Evolutionary conservation across 2,113 vertebrate species (phyloP).

Genomic region (Podarcis cretensis): DNA sequence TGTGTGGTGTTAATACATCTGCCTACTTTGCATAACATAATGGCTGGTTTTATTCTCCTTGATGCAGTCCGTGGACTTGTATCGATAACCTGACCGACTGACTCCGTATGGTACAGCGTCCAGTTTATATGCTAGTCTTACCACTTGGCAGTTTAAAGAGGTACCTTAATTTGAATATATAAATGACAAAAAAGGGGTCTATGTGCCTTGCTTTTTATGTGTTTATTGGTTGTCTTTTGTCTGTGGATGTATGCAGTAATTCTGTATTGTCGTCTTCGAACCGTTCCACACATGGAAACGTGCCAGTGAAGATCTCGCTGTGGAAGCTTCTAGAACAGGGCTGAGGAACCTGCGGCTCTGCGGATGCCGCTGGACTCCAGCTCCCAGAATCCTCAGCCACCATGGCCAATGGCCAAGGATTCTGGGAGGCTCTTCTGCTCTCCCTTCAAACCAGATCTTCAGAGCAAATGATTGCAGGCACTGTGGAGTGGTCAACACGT

Average conservation of each 20-base stretch:
- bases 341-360: not conserved
- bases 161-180: constrained; percentile 30
- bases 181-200: constrained; percentile 2
- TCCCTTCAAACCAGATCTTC: not conserved
- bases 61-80: constrained; percentile 78
- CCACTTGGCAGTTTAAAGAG: constrained; percentile 59
- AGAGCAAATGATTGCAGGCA: not conserved
- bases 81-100: constrained; percentile 80
- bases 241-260: not conserved
- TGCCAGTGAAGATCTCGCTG: not conserved
- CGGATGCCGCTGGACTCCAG: not conserved
- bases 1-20: constrained; percentile 95
- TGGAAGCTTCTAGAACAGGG: not conserved
- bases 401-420: not conserved
- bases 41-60: constrained; percentile 79
- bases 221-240: not conserved
- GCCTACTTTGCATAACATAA: constrained; percentile 87
- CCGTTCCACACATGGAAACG: not conserved
- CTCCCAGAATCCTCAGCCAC: not conserved
- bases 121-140: constrained; percentile 81
- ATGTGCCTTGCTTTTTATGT: constrained; percentile 25
- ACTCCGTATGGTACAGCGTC: constrained; percentile 74
- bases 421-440: not conserved
- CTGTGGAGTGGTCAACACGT: not conserved
- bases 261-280: not conserved